Percentiles rank a stretch among this genome's conserved stretches.
These are phyloP conservation scores for Cichladusa arquata DNA, from an alignment of 2,113 vertebrate genomes.

Conservation along the genomic window DNA sequence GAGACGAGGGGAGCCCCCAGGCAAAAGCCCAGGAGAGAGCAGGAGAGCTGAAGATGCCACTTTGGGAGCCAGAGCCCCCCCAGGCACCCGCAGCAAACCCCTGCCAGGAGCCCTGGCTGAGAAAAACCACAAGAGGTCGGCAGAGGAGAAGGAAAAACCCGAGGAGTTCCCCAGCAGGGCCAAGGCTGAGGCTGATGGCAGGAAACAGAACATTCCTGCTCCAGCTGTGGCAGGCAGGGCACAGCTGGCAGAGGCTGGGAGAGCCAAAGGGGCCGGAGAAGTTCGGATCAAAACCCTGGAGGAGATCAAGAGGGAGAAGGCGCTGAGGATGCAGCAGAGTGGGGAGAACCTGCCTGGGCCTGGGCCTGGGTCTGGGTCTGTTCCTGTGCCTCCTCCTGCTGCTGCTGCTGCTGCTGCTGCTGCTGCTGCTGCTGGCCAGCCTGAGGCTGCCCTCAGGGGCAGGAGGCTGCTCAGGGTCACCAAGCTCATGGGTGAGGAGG, in stretches of 20 bases:
- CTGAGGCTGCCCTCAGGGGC: neutral
- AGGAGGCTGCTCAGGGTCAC: constrained; percentile 66
- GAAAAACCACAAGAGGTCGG: constrained; percentile 76
- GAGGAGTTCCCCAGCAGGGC: constrained; percentile 24
- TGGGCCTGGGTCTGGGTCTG: too few species aligned
- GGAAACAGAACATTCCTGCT: neutral
- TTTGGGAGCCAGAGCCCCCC: neutral
- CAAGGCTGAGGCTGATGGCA: constrained; percentile 30
- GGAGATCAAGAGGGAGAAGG: constrained; percentile 91
- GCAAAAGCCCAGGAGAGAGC: constrained; percentile 24
- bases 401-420: too few species aligned
- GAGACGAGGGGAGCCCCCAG: constrained; percentile 60
- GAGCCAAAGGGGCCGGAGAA: constrained; percentile 41
- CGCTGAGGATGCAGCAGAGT: constrained; percentile 75
- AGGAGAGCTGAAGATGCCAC: constrained; percentile 25
- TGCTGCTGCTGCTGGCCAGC: neutral
- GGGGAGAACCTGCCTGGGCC: neutral
- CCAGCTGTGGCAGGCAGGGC: neutral
- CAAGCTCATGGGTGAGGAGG: constrained; percentile 71
- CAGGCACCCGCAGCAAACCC: constrained; percentile 62
- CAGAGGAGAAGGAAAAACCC: constrained; percentile 67
- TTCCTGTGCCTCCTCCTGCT: too few species aligned
- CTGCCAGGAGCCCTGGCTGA: constrained; percentile 78
- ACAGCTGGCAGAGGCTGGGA: constrained; percentile 11
- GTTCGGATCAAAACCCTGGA: constrained; percentile 89